Conservation (phyloP, 2,888 invertebrate species). For the Icerya purchasi region DNA sequence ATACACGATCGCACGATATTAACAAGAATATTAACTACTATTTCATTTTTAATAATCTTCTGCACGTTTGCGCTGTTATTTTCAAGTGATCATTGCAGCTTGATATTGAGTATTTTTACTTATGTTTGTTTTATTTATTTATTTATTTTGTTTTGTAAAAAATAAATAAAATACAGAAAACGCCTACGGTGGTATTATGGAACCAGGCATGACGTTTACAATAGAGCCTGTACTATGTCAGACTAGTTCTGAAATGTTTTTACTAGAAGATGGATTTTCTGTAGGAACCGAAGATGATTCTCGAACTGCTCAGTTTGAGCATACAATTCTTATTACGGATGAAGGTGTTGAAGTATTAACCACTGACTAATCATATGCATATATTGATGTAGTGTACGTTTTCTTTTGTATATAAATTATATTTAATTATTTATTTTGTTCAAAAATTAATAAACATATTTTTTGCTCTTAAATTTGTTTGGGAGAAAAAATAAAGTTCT, state of each 20-base stretch:
- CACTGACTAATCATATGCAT: too few relatives aligned
- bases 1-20: not conserved
- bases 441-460: too few relatives aligned
- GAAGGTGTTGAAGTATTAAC: constrained; percentile 62
- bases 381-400: too few relatives aligned
- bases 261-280: constrained; percentile 82
- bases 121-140: too few relatives aligned
- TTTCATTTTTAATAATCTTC: too few relatives aligned
- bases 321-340: constrained; percentile 67
- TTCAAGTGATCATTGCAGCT: not conserved
- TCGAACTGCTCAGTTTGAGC: constrained; percentile 75
- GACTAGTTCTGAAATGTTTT: constrained; percentile 40
- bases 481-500: too few relatives aligned
- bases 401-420: too few relatives aligned
- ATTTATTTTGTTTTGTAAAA: constrained; percentile 11
- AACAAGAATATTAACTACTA: not conserved
- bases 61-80: not conserved
- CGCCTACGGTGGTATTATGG: constrained; percentile 31
- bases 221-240: constrained; percentile 75
- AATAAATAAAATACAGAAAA: constrained; percentile 38
- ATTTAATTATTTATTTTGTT: too few relatives aligned
- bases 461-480: too few relatives aligned
- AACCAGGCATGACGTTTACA: constrained; percentile 53
- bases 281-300: constrained; percentile 59
- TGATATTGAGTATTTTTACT: too few relatives aligned